A percentile compares a stretch with the other conserved stretches of the same genome.
These are phyloP conservation scores for Sebastes aleutianus DNA, from an alignment of 2,797 vertebrate genomes.

Conservation along the genomic window DNA sequence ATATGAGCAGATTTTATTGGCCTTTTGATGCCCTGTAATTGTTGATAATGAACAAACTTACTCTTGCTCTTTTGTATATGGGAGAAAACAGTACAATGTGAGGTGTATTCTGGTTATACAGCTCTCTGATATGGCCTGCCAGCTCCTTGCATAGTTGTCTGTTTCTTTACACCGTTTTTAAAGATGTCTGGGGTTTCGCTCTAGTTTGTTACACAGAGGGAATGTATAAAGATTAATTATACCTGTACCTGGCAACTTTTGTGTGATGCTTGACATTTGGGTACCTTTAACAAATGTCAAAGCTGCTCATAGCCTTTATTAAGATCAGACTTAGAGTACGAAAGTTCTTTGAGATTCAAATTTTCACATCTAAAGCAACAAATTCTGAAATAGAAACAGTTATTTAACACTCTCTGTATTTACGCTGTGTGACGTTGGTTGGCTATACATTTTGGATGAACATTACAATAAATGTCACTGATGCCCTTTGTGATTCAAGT, in stretches of 20 bases:
- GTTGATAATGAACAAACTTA: background rate
- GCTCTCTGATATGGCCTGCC: background rate
- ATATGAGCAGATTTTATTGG: constrained; percentile 15
- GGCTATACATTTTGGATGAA: background rate
- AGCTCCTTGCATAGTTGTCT: background rate
- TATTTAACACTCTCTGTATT: background rate
- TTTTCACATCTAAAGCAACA: background rate
- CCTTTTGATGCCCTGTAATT: background rate
- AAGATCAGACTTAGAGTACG: background rate
- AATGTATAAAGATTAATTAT: background rate
- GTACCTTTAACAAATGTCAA: background rate
- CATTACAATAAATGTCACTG: background rate
- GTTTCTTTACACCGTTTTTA: background rate
- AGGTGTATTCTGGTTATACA: background rate
- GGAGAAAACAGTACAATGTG: background rate
- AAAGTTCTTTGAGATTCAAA: background rate
- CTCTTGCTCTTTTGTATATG: background rate
- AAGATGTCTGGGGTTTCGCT: background rate
- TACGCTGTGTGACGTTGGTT: background rate
- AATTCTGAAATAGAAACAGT: background rate
- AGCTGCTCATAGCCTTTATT: background rate
- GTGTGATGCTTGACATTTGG: background rate
- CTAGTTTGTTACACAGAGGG: background rate
- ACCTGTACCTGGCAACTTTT: background rate
- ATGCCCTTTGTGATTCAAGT: background rate